These are phyloP conservation scores for Bradypus variegatus DNA, from an alignment of 2,797 vertebrate species.

Conservation along the genomic window DNA sequence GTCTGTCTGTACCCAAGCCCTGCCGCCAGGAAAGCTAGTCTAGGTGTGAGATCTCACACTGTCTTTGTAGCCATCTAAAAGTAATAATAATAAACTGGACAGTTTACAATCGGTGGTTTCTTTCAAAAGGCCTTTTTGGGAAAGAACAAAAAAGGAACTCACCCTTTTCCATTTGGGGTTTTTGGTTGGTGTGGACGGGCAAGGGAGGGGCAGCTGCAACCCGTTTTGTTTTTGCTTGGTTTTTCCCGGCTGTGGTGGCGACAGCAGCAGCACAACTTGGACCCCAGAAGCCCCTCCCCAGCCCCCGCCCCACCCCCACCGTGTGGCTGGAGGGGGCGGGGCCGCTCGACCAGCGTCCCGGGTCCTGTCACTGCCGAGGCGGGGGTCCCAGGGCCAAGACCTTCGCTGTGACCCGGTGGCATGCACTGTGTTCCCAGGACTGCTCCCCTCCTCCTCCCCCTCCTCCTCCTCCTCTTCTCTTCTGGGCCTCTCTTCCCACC, in stretches of 20 bases:
- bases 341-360: slow-evolving; percentile 40
- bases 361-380: neutral
- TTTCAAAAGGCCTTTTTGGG: slow-evolving; percentile 71
- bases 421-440: slow-evolving; percentile 35
- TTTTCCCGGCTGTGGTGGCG: neutral
- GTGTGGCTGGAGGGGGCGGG: neutral
- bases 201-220: neutral
- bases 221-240: neutral
- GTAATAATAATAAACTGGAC: slow-evolving; percentile 81
- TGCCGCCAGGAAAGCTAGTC: slow-evolving; percentile 80
- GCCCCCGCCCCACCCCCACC: neutral
- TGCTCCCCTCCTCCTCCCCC: neutral
- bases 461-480: neutral
- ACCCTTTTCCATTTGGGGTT: neutral
- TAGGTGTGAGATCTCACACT: slow-evolving; percentile 84
- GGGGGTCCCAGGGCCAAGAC: neutral
- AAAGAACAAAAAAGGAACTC: slow-evolving; percentile 30
- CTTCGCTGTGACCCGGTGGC: neutral
- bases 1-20: slow-evolving; percentile 75
- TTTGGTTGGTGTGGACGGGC: neutral
- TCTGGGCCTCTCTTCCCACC: neutral
- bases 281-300: slow-evolving; percentile 40
- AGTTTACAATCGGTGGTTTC: slow-evolving; percentile 86
- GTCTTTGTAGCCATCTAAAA: slow-evolving; percentile 82
- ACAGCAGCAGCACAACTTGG: neutral